phyloP scores from a whole-genome alignment of 2,113 vertebrate genomes.

The Brachyhypopomus gauderio region DNA sequence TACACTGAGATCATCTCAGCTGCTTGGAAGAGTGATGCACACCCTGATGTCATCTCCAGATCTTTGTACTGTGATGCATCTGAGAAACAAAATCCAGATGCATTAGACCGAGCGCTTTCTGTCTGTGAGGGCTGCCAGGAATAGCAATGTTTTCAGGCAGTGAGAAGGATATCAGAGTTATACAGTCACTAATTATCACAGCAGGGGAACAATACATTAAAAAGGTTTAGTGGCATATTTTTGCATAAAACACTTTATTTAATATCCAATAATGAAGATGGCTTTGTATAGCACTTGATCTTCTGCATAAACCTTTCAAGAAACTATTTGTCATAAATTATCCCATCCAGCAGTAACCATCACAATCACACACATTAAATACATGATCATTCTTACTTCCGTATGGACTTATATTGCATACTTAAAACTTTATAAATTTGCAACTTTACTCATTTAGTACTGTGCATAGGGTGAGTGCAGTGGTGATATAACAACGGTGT shows the following conservation, averaged over 20 bases:
- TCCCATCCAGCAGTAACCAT: conserved; percentile 3
- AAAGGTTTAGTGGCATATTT: conserved; percentile 3
- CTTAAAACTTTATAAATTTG: not conserved
- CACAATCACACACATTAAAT: conserved; percentile 30
- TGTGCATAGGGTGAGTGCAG: not conserved
- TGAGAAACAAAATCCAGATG: conserved; percentile 3
- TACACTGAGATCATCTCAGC: conserved; percentile 34
- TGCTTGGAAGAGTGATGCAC: not conserved
- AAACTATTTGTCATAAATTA: conserved; percentile 19
- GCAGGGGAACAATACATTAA: not conserved
- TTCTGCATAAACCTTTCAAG: conserved; percentile 26
- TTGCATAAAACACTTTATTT: conserved; percentile 33
- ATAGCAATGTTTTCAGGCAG: not conserved
- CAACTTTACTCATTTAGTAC: not conserved
- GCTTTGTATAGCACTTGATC: conserved; percentile 34
- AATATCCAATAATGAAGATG: conserved; percentile 26
- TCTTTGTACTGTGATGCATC: conserved; percentile 19
- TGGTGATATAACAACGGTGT: not conserved
- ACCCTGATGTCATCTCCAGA: not conserved
- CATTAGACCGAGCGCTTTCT: not conserved
- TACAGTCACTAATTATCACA: not conserved
- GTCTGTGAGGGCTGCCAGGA: not conserved
- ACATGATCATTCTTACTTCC: conserved; percentile 8
- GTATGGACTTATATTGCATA: not conserved
- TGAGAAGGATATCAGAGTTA: not conserved